Evolutionary conservation across 1,140 invertebrate genomes (phyloP).

Genomic region (Tetramorium simillimum): DNA sequence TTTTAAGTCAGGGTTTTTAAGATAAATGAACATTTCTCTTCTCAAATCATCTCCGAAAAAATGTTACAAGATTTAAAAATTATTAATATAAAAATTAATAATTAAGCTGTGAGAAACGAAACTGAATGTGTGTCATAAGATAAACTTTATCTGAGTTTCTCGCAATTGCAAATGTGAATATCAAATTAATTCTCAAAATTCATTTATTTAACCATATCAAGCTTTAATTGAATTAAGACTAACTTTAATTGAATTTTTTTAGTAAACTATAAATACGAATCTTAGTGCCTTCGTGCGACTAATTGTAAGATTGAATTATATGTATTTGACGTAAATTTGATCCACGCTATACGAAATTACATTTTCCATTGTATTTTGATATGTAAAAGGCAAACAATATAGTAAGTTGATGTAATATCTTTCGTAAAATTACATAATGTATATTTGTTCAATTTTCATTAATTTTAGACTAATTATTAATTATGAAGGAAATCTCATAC

Average conservation of each 20-base stretch:
- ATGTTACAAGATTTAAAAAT: not conserved
- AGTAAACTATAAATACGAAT: not conserved
- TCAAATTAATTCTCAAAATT: not conserved
- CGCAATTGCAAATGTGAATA: not conserved
- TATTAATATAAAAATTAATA: not conserved
- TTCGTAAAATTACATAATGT: not conserved
- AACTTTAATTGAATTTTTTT: not conserved
- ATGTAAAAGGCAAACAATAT: not conserved
- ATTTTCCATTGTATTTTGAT: not conserved
- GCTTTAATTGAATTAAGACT: not conserved
- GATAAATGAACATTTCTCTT: not conserved
- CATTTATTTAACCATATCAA: not conserved
- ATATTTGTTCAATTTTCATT: not conserved
- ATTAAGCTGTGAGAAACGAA: not conserved
- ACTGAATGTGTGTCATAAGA: not conserved
- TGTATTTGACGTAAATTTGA: not conserved
- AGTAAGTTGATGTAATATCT: not conserved
- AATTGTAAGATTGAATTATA: not conserved
- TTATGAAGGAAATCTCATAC: not conserved
- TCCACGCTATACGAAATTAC: not conserved
- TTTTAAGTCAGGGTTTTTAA: not conserved
- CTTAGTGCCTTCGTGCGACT: not conserved
- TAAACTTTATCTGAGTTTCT: not conserved
- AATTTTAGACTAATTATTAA: conserved; percentile 20
- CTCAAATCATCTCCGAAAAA: not conserved